phyloP scores from a whole-genome alignment of 2,888 invertebrate species.

The Sipha maydis region DNA sequence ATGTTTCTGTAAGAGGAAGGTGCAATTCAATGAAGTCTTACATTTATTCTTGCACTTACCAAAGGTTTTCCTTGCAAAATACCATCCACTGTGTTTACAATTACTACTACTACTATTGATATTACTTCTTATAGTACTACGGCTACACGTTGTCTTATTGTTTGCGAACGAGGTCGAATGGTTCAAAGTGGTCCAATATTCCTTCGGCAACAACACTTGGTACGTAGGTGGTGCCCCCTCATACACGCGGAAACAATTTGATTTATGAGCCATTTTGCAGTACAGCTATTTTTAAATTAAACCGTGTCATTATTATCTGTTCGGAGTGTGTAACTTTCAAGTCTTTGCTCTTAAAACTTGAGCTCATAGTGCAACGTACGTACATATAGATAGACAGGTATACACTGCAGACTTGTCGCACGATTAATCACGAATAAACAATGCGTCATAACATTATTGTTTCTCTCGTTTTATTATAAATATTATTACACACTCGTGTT shows the following conservation, averaged over 20 bases:
- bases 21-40: no score
- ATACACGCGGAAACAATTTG: constrained; percentile 1
- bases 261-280: neutral
- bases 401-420: neutral
- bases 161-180: constrained; percentile 57
- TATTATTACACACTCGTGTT: constrained; percentile 25
- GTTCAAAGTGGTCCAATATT: constrained; percentile 35
- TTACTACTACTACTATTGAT: neutral
- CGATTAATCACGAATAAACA: constrained; percentile 31
- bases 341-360: neutral
- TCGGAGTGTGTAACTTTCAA: neutral
- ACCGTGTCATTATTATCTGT: neutral
- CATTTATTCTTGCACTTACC: no score
- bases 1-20: no score
- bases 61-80: no score
- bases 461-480: constrained; percentile 29
- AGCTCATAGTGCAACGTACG: neutral
- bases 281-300: neutral
- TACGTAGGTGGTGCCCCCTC: constrained; percentile 6
- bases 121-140: neutral
- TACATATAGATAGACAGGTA: no score
- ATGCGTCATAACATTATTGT: constrained; percentile 42
- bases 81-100: neutral
- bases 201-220: neutral
- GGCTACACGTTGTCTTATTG: constrained; percentile 13